These are phyloP conservation scores for Pegoplata infirma DNA, from an alignment of 2,888 invertebrate species.

Conservation along the genomic window DNA sequence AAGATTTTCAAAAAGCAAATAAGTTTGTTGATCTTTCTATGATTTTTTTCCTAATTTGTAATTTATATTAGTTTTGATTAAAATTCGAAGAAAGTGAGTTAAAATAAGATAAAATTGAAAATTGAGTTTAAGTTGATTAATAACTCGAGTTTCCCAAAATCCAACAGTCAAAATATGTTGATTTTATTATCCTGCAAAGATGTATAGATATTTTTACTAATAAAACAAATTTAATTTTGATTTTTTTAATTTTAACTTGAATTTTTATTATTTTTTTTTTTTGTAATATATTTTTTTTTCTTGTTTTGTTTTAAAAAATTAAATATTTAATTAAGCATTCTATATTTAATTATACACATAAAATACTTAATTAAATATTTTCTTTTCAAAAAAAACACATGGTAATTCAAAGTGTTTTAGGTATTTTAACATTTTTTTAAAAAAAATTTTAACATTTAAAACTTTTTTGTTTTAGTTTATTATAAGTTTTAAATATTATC, in stretches of 20 bases:
- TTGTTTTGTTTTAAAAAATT: conserved; percentile 9
- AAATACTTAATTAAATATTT: neutral
- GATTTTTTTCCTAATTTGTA: no score
- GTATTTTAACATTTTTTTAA: neutral
- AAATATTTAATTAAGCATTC: conserved; percentile 33
- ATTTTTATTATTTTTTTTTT: conserved; percentile 23
- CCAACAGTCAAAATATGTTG: no score
- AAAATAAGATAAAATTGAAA: no score
- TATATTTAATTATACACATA: neutral
- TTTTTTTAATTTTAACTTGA: conserved; percentile 32
- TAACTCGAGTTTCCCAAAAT: no score
- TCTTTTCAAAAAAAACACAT: neutral
- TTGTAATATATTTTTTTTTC: neutral
- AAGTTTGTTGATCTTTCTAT: no score
- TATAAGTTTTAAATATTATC: conserved; percentile 15
- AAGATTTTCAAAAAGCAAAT: no score
- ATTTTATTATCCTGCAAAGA: no score
- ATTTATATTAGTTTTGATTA: no score
- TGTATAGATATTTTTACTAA: no score
- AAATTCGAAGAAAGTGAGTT: no score
- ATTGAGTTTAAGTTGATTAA: no score
- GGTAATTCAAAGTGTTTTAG: neutral
- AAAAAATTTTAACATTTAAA: conserved; percentile 10
- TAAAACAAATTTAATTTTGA: neutral
- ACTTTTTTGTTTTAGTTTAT: conserved; percentile 14